phyloP scores from a whole-genome alignment of 2,888 invertebrate genomes.

The Operophtera brumata region DNA sequence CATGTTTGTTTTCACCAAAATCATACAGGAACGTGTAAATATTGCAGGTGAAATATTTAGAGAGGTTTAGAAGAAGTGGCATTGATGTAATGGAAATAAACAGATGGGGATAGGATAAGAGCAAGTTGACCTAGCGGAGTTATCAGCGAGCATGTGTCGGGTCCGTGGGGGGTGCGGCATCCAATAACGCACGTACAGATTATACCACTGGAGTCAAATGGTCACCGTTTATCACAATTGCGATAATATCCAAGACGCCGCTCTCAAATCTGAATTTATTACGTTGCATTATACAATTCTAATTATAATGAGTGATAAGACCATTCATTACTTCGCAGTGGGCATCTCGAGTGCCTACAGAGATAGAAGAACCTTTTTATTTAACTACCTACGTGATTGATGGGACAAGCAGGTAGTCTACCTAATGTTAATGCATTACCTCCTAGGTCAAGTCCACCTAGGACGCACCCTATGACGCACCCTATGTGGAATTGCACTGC shows the following conservation, averaged over 20 bases:
- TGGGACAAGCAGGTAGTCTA: too few species aligned
- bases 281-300: neutral
- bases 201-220: slow-evolving; percentile 38
- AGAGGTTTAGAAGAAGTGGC: slow-evolving; percentile 1
- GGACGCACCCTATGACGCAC: too few species aligned
- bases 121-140: slow-evolving; percentile 48
- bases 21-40: neutral
- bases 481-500: too few species aligned
- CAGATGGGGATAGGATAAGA: slow-evolving; percentile 45
- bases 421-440: too few species aligned
- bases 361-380: too few species aligned
- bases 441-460: too few species aligned
- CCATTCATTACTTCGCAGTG: neutral
- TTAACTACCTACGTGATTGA: too few species aligned
- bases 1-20: neutral
- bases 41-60: neutral
- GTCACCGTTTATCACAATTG: slow-evolving; percentile 35
- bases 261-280: slow-evolving; percentile 2
- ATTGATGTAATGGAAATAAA: slow-evolving; percentile 43
- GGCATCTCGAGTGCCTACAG: too few species aligned
- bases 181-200: slow-evolving; percentile 39
- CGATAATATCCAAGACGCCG: slow-evolving; percentile 16
- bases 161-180: slow-evolving; percentile 68
- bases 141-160: slow-evolving; percentile 67
- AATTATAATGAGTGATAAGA: neutral